A percentile compares a stretch with the other conserved stretches of the same genome.
phyloP scores from a whole-genome alignment of 2,113 vertebrate genomes.

The Hiodon tergisus region DNA sequence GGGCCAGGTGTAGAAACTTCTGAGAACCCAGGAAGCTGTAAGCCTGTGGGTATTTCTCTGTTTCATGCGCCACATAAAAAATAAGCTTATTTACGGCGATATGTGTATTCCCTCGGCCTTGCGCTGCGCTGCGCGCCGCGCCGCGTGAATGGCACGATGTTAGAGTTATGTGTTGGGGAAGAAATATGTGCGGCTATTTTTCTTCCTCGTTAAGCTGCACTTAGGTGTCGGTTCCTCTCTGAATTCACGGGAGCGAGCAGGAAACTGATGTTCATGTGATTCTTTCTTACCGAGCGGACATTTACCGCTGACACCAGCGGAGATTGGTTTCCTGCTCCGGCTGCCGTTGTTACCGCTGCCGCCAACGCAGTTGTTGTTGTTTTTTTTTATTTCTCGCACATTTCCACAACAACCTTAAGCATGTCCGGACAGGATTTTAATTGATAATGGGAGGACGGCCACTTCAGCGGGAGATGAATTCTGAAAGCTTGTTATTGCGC shows the following conservation, averaged over 20 bases:
- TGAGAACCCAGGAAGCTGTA: background rate
- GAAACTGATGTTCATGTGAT: conserved; percentile 8
- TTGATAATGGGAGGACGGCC: conserved; percentile 40
- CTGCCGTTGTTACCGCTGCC: conserved; percentile 1
- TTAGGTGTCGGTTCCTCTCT: background rate
- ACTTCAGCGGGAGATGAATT: conserved; percentile 29
- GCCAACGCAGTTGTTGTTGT: background rate
- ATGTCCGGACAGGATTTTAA: conserved; percentile 58
- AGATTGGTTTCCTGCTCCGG: conserved; percentile 21
- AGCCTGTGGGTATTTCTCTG: conserved; percentile 1
- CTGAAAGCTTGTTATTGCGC: conserved; percentile 30
- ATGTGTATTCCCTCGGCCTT: background rate
- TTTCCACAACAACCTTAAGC: conserved; percentile 35
- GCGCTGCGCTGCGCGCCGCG: background rate
- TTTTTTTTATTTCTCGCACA: conserved; percentile 30
- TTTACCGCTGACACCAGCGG: conserved; percentile 20
- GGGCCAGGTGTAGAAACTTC: background rate
- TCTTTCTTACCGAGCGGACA: background rate
- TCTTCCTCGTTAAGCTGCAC: background rate
- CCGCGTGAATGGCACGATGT: background rate
- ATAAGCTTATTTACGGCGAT: background rate
- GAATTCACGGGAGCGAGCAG: background rate
- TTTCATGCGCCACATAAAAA: background rate
- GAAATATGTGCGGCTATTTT: background rate
- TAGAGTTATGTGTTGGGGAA: background rate